Percentiles rank a stretch among this genome's conserved stretches.
Evolutionary conservation across 2,797 vertebrate genomes (phyloP).

Genomic region (Taenioides sp.): DNA sequence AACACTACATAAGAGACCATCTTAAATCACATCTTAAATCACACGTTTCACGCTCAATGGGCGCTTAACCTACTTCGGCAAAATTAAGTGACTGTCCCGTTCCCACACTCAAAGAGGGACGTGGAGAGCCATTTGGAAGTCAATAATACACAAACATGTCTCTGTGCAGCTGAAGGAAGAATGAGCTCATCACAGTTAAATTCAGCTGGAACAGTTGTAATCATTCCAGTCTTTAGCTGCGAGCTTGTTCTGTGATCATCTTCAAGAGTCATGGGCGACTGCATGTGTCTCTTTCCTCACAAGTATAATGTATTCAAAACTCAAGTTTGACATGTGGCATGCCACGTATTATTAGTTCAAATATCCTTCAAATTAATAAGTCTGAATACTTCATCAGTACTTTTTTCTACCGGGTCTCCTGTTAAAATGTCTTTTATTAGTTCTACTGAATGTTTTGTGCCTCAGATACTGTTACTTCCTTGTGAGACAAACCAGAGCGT

Average conservation of each 20-base stretch:
- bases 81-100: constrained; percentile 13
- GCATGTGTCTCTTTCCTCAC: not conserved
- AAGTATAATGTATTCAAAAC: not conserved
- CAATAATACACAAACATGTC: not conserved
- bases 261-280: too few relatives aligned
- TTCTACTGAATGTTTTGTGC: not conserved
- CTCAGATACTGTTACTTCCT: not conserved
- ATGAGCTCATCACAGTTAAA: not conserved
- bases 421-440: not conserved
- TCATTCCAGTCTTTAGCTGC: not conserved
- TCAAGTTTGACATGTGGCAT: not conserved
- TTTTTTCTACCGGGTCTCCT: not conserved
- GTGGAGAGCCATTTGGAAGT: not conserved
- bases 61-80: not conserved
- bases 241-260: not conserved
- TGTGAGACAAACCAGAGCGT: constrained; percentile 10
- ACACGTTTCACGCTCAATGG: not conserved
- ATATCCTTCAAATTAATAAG: too few relatives aligned
- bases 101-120: not conserved
- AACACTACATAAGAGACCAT: not conserved
- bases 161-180: not conserved
- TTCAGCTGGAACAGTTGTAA: not conserved
- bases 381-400: too few relatives aligned
- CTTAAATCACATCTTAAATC: constrained; percentile 12
- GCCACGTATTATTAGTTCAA: too few relatives aligned